These are phyloP conservation scores for Epistrophella euchroma DNA, from an alignment of 2,888 invertebrate species.

Conservation along the genomic window DNA sequence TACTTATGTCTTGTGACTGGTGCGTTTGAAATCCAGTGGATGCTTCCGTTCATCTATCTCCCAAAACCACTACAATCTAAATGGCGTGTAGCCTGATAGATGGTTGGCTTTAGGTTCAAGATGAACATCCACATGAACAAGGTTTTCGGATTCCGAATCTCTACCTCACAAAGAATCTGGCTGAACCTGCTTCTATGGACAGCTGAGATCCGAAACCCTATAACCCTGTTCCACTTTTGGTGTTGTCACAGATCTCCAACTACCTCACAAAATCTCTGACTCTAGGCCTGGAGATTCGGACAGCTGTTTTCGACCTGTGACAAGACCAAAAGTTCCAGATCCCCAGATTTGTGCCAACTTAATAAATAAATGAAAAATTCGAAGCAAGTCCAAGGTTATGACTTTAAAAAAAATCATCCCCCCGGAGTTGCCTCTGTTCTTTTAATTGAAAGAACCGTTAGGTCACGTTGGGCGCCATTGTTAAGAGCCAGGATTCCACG, in stretches of 20 bases:
- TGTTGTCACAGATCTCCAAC: background rate
- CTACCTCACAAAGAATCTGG: background rate
- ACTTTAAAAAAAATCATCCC: background rate
- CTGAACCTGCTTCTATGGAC: background rate
- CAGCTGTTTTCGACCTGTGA: background rate
- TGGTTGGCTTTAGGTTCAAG: background rate
- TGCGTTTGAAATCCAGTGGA: background rate
- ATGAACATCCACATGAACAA: conserved; percentile 5
- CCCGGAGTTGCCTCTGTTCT: background rate
- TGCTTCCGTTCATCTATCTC: background rate
- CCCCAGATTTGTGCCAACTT: background rate
- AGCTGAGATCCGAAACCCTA: background rate
- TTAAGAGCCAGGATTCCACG: background rate
- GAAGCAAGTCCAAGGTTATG: background rate
- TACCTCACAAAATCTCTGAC: background rate
- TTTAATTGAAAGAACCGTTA: background rate
- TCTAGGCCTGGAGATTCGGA: background rate
- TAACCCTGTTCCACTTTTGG: background rate
- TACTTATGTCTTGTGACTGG: background rate
- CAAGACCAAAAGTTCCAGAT: background rate
- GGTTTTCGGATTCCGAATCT: background rate
- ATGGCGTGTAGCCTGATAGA: background rate
- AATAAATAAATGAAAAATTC: background rate
- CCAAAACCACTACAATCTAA: background rate
- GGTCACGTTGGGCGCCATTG: conserved; percentile 3